Evolutionary conservation across 2,113 vertebrate species (phyloP).

Genomic region (Trichechus manatus): DNA sequence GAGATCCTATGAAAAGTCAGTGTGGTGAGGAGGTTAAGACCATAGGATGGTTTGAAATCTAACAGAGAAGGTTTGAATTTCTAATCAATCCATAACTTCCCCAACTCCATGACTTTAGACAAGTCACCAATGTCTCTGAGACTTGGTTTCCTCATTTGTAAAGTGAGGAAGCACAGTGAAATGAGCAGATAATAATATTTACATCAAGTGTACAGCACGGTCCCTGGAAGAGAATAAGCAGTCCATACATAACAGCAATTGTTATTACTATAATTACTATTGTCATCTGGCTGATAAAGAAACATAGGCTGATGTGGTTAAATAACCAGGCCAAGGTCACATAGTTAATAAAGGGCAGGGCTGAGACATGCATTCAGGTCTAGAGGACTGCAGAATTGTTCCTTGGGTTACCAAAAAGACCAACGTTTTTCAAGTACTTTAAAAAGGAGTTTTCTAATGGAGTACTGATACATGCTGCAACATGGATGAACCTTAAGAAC

Average conservation of each 20-base stretch:
- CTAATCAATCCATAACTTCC: not conserved
- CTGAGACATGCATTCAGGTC: not conserved
- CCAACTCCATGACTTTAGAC: not conserved
- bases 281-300: not conserved
- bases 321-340: not conserved
- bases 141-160: not conserved
- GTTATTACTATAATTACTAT: not conserved
- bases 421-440: not conserved
- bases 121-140: not conserved
- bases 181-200: not conserved
- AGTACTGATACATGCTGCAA: not conserved
- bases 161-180: not conserved
- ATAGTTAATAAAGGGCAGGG: not conserved
- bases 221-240: not conserved
- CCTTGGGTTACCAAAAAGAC: not conserved
- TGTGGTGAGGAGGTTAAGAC: not conserved
- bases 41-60: not conserved
- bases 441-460: not conserved
- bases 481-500: not conserved
- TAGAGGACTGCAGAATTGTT: not conserved
- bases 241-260: not conserved
- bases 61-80: not conserved
- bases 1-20: not conserved
- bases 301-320: not conserved
- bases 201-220: not conserved